phyloP scores from a whole-genome alignment of 2,888 invertebrate genomes.

The Ophraella communa region DNA sequence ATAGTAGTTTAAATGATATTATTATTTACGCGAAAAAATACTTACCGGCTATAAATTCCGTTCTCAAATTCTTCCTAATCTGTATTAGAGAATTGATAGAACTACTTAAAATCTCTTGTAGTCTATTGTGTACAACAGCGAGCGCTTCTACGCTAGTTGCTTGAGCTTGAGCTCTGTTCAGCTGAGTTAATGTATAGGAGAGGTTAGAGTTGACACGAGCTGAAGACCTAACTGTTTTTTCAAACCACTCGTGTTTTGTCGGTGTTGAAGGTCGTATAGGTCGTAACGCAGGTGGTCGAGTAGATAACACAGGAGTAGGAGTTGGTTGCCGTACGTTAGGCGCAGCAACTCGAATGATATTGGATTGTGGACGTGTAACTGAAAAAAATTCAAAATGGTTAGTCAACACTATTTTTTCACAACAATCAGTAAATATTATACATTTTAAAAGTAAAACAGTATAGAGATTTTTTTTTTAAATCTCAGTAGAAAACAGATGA shows the following conservation, averaged over 20 bases:
- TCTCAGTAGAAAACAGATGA: no score
- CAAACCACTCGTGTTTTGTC: constrained; percentile 64
- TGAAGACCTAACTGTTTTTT: constrained; percentile 66
- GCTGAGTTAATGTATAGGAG: constrained; percentile 61
- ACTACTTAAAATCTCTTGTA: constrained; percentile 65
- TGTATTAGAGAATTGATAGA: constrained; percentile 64
- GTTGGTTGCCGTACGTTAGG: background rate
- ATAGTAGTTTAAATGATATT: no score
- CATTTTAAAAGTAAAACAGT: no score
- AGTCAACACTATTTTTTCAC: no score
- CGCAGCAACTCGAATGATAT: background rate
- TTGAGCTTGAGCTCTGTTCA: constrained; percentile 63
- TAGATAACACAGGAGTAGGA: background rate
- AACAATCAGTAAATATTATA: no score
- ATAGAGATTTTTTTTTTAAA: no score
- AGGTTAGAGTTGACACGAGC: constrained; percentile 66
- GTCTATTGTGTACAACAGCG: constrained; percentile 63
- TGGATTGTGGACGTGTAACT: background rate
- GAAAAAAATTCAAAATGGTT: no score
- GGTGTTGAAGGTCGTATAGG: constrained; percentile 14
- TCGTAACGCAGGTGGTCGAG: background rate
- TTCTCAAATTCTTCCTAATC: constrained; percentile 64
- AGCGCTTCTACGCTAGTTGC: constrained; percentile 63
- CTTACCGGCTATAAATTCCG: constrained; percentile 63
- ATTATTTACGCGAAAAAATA: no score